These are phyloP conservation scores for Cataglyphis cursor DNA, from an alignment of 2,888 invertebrate species.

Conservation along the genomic window DNA sequence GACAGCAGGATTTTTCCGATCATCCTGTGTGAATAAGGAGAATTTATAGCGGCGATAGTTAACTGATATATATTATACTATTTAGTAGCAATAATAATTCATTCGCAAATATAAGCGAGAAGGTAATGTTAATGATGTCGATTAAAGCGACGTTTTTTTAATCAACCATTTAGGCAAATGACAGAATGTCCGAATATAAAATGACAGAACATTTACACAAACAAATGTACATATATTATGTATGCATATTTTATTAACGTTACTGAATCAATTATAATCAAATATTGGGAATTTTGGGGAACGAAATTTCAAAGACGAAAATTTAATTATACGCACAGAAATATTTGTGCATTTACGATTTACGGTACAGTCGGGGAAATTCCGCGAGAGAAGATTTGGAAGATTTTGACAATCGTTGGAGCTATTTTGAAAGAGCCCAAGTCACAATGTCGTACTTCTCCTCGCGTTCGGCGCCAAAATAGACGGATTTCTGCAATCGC, in stretches of 20 bases:
- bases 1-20: slow-evolving; percentile 67
- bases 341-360: background rate
- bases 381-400: background rate
- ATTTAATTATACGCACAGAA: slow-evolving; percentile 17
- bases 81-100: slow-evolving; percentile 18
- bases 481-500: slow-evolving; percentile 47
- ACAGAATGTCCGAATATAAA: background rate
- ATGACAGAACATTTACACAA: background rate
- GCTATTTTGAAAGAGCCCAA: slow-evolving; percentile 23
- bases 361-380: background rate
- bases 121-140: slow-evolving; percentile 23
- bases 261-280: background rate
- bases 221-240: background rate
- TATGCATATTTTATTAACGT: background rate
- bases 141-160: slow-evolving; percentile 12
- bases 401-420: slow-evolving; percentile 24
- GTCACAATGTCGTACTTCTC: slow-evolving; percentile 26
- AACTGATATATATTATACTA: background rate
- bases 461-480: slow-evolving; percentile 21
- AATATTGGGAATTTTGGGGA: background rate
- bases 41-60: slow-evolving; percentile 45
- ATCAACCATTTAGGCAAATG: background rate
- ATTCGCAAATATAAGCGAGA: slow-evolving; percentile 33
- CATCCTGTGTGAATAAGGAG: slow-evolving; percentile 43
- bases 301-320: background rate